Percentiles rank a stretch among this genome's conserved stretches.
Evolutionary conservation across 2,888 invertebrate genomes (phyloP).

Genomic region (Conomelus anceps): DNA sequence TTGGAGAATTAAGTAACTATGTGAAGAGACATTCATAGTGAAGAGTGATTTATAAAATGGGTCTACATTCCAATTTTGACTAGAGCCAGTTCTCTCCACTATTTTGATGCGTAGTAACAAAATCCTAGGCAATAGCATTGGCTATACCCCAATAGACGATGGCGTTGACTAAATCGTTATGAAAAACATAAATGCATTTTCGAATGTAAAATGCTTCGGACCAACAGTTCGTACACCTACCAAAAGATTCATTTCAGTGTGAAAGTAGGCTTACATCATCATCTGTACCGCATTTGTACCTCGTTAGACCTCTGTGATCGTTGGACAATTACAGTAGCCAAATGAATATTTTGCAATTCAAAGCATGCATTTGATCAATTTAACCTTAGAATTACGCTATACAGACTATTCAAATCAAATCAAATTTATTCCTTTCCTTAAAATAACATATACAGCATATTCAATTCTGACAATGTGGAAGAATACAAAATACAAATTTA

Average conservation of each 20-base stretch:
- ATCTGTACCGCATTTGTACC: background rate
- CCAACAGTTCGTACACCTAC: background rate
- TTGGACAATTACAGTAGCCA: background rate
- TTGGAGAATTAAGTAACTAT: no score
- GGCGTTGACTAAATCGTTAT: background rate
- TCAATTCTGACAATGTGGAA: no score
- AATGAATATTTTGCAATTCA: background rate
- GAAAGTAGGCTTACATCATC: background rate
- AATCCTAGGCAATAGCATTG: no score
- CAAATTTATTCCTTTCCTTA: no score
- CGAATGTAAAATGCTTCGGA: background rate
- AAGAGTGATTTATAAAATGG: background rate
- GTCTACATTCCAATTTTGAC: background rate
- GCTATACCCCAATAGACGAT: background rate
- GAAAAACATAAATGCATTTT: background rate
- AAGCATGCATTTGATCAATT: background rate
- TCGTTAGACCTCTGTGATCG: background rate
- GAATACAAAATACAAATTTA: no score
- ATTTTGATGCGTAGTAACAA: background rate
- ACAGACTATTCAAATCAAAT: background rate
- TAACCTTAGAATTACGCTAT: background rate
- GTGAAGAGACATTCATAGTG: background rate
- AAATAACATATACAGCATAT: no score
- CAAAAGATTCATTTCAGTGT: background rate
- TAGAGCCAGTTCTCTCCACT: background rate